These are phyloP conservation scores for Vesta saturnalis DNA, from an alignment of 2,888 invertebrate genomes.

Conservation along the genomic window DNA sequence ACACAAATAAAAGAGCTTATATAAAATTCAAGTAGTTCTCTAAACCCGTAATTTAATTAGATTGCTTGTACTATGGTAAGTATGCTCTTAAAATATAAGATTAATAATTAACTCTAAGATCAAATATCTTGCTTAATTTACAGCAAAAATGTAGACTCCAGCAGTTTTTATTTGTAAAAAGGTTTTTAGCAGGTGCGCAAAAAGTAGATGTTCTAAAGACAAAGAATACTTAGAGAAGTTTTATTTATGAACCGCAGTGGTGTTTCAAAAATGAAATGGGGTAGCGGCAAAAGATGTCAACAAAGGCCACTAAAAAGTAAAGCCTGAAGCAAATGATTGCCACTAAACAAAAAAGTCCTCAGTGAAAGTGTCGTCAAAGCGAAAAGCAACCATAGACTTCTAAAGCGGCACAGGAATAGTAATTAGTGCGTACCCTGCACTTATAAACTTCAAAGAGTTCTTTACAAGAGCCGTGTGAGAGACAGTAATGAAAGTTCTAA, in stretches of 20 bases:
- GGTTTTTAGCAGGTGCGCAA: too few species aligned
- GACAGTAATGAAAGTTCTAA: constrained; percentile 30
- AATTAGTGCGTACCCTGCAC: constrained; percentile 42
- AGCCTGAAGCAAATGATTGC: constrained; percentile 33
- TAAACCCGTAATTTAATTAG: neutral
- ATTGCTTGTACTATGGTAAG: too few species aligned
- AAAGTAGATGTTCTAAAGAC: neutral
- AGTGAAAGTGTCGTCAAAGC: constrained; percentile 34
- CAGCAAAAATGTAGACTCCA: neutral
- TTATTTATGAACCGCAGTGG: neutral
- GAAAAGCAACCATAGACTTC: constrained; percentile 28
- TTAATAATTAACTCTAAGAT: neutral
- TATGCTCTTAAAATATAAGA: too few species aligned
- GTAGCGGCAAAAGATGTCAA: constrained; percentile 24
- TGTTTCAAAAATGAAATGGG: constrained; percentile 26
- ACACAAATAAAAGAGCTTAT: neutral
- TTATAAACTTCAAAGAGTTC: constrained; percentile 39
- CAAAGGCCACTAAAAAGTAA: constrained; percentile 32
- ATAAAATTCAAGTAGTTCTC: constrained; percentile 1
- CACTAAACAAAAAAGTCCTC: constrained; percentile 34
- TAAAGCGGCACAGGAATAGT: constrained; percentile 37
- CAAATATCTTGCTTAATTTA: neutral
- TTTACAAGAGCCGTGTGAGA: constrained; percentile 27
- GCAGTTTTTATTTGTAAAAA: neutral
- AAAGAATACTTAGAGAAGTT: neutral